Percentiles rank a stretch among this genome's conserved stretches.
Conservation (phyloP, 2,113 vertebrate genomes). For the Barbus barbus region DNA sequence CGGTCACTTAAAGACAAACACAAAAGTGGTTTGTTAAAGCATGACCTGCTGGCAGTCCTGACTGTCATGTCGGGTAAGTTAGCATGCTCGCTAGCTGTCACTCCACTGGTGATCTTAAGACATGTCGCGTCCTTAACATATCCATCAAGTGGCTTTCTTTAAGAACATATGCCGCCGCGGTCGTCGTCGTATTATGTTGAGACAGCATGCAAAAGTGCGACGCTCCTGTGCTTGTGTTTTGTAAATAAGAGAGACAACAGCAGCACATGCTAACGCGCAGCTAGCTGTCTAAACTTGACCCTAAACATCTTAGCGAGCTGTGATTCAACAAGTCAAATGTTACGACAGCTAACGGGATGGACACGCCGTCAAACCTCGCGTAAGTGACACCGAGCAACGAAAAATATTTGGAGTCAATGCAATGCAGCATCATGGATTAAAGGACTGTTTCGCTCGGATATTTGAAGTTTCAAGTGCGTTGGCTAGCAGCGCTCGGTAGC, state of each 20-base stretch:
- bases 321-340: not conserved
- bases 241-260: slow-evolving; percentile 3
- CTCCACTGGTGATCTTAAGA: not conserved
- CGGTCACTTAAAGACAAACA: not conserved
- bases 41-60: not conserved
- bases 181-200: not conserved
- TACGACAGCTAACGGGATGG: not conserved
- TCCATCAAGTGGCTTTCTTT: not conserved
- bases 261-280: slow-evolving; percentile 26
- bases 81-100: slow-evolving; percentile 39
- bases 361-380: not conserved
- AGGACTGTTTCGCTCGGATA: not conserved
- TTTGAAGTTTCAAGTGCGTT: slow-evolving; percentile 34
- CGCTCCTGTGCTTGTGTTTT: not conserved
- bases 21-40: not conserved
- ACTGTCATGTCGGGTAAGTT: slow-evolving; percentile 7
- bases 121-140: not conserved
- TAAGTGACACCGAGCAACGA: slow-evolving; percentile 32
- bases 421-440: slow-evolving; percentile 40
- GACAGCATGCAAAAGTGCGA: not conserved
- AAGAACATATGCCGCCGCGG: not conserved
- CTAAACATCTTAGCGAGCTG: slow-evolving; percentile 22
- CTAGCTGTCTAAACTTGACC: slow-evolving; percentile 25
- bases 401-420: slow-evolving; percentile 4
- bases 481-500: slow-evolving; percentile 49